Evolutionary conservation across 2,113 vertebrate species (phyloP), one percentile per base, ranked within the genome.

Genomic region (Phaethon lepturus): DNA sequence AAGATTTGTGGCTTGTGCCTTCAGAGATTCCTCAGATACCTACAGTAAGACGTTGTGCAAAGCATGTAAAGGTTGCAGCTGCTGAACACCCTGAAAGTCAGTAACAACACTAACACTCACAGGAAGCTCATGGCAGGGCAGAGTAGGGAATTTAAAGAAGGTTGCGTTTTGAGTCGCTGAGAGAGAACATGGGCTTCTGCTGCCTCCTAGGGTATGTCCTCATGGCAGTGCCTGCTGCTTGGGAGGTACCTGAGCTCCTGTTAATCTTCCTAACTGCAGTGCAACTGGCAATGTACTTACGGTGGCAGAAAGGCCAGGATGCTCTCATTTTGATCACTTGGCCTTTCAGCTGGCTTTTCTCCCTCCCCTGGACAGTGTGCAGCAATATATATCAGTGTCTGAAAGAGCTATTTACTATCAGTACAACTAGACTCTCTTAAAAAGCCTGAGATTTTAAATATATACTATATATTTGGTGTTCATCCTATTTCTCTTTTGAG

Each of bases 191-290:
- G 91, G 52, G 58, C 89, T 94, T 76, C 87, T 97, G 94, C 95
- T 97, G 93, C 94, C 89, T 96, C 93, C 94, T 97, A 97, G 90
- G 94, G 93, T 90, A 90, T 47, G 86, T 84, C 90, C 62, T 72
- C 66, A 68, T 17, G 69, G 77, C 81, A 85, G 66, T 94, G 60
- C 29, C 68, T 45, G 52, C 52, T 90, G 42, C 56, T 22, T 6
- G 6, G 69, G 24, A 73, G 64, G 23, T 25, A 68, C 18, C 74
- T 42, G 77, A n/a, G 16, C 47, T 86, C 17, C 19, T 9, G 11
- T 13, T 44, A 26, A 29, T 40, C 31, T n/a, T 59, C 47, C 14
- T 23, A 29, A 10, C 45, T 29, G 18, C 53, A 49, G 35, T 13
- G 35, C 55, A 77, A 59, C 45, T 76, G 42, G 22, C 63, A 55